Percentiles rank a stretch among this genome's conserved stretches.
Evolutionary conservation across 1,140 invertebrate genomes (phyloP).

Genomic region (Spodoptera litura): DNA sequence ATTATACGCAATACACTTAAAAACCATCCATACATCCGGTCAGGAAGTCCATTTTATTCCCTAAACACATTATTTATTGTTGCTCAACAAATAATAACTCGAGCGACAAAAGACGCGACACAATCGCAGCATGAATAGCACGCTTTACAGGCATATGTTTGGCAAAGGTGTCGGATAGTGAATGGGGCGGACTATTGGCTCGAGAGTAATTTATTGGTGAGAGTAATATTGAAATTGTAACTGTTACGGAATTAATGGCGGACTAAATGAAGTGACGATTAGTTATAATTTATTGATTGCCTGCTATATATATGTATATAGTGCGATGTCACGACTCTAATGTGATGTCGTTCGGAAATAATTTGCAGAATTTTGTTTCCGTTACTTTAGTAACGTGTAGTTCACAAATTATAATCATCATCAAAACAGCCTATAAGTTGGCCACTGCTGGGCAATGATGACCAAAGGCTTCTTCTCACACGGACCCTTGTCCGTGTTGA

Average conservation of each 20-base stretch:
- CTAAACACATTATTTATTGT: conserved; percentile 37
- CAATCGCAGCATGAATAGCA: conserved; percentile 29
- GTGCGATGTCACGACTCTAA: not conserved
- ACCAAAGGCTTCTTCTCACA: too few relatives aligned
- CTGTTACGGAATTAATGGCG: conserved; percentile 27
- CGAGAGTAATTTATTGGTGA: conserved; percentile 16
- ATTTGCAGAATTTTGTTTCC: too few relatives aligned
- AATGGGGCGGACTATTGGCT: conserved; percentile 16
- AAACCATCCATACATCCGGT: conserved; percentile 16
- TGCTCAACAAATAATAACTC: conserved; percentile 36
- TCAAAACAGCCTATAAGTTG: too few relatives aligned
- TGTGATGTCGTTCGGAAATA: not conserved
- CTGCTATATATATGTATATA: not conserved
- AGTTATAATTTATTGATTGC: conserved; percentile 11
- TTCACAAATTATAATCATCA: too few relatives aligned
- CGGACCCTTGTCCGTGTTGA: too few relatives aligned
- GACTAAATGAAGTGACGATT: conserved; percentile 28
- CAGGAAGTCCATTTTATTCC: conserved; percentile 36
- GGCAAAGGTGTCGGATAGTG: conserved; percentile 18
- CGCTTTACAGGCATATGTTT: conserved; percentile 25
- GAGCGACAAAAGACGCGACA: conserved; percentile 20
- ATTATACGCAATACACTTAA: not conserved
- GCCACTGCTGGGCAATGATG: too few relatives aligned
- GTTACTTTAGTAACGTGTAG: too few relatives aligned
- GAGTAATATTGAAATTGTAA: conserved; percentile 34